Conservation (phyloP, 1,140 invertebrate genomes). For the Procambarus clarkii region DNA sequence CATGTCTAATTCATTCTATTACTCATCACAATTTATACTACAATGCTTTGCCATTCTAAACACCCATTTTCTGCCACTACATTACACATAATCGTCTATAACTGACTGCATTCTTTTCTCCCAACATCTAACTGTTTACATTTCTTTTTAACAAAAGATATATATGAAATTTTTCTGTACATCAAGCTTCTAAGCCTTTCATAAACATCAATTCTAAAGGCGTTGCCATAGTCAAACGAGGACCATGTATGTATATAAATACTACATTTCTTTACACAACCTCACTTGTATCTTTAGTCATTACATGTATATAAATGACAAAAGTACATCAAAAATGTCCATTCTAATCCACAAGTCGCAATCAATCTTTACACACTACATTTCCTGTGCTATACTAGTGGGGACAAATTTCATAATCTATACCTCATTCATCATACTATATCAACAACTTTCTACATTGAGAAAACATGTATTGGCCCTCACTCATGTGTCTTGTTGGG, state of each 20-base stretch:
- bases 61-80: not conserved
- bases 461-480: conserved; percentile 17
- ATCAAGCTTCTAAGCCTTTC: too few species aligned
- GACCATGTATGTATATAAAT: not conserved
- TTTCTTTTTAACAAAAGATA: too few species aligned
- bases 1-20: too few species aligned
- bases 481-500: conserved; percentile 59
- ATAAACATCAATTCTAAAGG: not conserved
- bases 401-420: not conserved
- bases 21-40: too few species aligned
- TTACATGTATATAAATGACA: conserved; percentile 56
- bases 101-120: not conserved
- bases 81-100: not conserved
- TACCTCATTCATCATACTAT: not conserved
- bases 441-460: not conserved
- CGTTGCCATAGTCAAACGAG: conserved; percentile 48
- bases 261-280: conserved; percentile 19
- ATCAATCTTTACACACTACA: conserved; percentile 63
- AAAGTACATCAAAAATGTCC: conserved; percentile 27
- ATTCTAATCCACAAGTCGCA: conserved; percentile 17
- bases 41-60: too few species aligned
- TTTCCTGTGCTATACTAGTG: conserved; percentile 61
- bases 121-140: not conserved
- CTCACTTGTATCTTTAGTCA: conserved; percentile 44
- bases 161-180: too few species aligned